These are phyloP conservation scores for Hyppa rectilinea DNA, from an alignment of 2,888 invertebrate species.

Conservation along the genomic window DNA sequence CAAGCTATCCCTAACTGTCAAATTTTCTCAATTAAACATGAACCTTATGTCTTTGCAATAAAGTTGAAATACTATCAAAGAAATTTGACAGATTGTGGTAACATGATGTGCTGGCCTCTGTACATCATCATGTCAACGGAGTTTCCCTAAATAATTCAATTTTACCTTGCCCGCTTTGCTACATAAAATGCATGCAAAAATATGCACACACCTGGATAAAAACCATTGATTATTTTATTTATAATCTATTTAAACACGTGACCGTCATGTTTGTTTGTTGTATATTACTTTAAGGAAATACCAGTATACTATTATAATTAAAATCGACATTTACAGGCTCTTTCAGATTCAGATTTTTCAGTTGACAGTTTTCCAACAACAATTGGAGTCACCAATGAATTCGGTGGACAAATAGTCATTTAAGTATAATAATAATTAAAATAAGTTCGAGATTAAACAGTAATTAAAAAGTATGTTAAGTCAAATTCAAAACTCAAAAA, in stretches of 20 bases:
- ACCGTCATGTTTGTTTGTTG: background rate
- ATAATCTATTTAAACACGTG: background rate
- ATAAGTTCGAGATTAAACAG: too few relatives aligned
- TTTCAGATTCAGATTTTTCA: background rate
- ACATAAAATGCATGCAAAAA: background rate
- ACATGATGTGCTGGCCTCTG: too few relatives aligned
- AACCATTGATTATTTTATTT: background rate
- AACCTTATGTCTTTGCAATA: too few relatives aligned
- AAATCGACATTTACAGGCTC: background rate
- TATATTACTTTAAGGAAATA: background rate
- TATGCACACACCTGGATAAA: background rate
- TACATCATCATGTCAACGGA: background rate
- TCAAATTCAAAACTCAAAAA: too few relatives aligned
- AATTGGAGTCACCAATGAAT: too few relatives aligned
- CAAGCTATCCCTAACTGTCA: too few relatives aligned
- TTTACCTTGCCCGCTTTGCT: background rate
- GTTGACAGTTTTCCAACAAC: background rate
- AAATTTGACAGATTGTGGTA: too few relatives aligned
- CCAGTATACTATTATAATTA: background rate
- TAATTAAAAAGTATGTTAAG: too few relatives aligned
- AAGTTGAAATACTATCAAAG: too few relatives aligned
- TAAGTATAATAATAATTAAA: too few relatives aligned
- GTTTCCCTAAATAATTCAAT: background rate
- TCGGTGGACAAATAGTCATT: too few relatives aligned
- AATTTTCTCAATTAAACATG: too few relatives aligned